phyloP scores from a whole-genome alignment of 1,140 invertebrate genomes.

The Neodiprion fabricii region DNA sequence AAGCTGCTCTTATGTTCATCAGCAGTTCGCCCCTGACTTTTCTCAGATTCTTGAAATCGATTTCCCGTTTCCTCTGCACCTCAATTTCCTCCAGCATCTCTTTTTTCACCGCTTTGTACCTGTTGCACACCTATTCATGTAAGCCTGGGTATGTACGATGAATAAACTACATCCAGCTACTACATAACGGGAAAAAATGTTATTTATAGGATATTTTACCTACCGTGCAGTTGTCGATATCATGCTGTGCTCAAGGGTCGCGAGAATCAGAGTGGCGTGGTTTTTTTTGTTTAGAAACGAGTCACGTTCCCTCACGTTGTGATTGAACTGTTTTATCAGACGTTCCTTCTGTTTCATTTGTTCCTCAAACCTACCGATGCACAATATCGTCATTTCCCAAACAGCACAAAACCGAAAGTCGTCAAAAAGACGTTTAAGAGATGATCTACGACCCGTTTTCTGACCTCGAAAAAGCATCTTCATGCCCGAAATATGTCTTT shows the following conservation, averaged over 20 bases:
- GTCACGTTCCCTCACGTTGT: constrained; percentile 60
- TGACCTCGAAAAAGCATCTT: constrained; percentile 12
- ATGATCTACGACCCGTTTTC: constrained; percentile 15
- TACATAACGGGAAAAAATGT: not conserved
- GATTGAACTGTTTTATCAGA: constrained; percentile 59
- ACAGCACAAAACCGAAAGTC: constrained; percentile 17
- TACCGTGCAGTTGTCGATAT: constrained; percentile 61
- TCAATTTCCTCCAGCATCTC: constrained; percentile 56
- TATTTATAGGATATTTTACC: constrained; percentile 30
- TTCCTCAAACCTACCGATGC: constrained; percentile 61
- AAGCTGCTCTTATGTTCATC: constrained; percentile 44
- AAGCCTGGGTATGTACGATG: not conserved
- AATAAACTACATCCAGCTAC: not conserved
- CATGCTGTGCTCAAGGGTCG: constrained; percentile 64
- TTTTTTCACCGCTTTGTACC: constrained; percentile 62
- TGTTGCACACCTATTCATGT: constrained; percentile 27
- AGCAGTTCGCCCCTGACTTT: constrained; percentile 45
- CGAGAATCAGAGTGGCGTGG: constrained; percentile 63
- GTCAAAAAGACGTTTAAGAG: constrained; percentile 21
- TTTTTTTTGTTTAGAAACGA: constrained; percentile 61
- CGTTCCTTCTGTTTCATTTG: constrained; percentile 63
- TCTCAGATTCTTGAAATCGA: constrained; percentile 38
- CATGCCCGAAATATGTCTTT: constrained; percentile 4
- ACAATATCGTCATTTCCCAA: constrained; percentile 6
- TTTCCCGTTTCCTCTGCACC: constrained; percentile 55